Evolutionary conservation across 35 echinoderm and acorn worm species (phyloP).

Genomic region (Ptychodera flava): DNA sequence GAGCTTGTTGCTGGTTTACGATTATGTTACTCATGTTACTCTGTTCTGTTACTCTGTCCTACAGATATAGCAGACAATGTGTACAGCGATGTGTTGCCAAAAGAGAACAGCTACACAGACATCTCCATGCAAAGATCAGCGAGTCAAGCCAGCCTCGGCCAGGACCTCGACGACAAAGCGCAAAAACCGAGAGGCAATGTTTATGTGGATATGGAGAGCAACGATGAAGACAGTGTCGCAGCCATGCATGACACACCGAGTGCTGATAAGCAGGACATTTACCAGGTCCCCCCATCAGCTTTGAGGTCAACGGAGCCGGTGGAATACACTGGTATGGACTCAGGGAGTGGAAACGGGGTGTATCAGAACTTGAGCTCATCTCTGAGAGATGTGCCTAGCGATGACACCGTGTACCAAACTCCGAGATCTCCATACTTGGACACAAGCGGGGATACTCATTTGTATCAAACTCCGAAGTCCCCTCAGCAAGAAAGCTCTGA

Average conservation of each 20-base stretch:
- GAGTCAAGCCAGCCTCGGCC: too few species aligned
- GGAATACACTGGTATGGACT: too few species aligned
- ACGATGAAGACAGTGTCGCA: background rate
- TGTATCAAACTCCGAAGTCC: background rate
- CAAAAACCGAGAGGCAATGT: background rate
- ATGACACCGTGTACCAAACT: background rate
- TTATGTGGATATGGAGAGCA: background rate
- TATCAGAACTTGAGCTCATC: background rate
- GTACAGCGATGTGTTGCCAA: background rate
- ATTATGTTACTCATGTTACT: too few species aligned
- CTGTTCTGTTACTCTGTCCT: background rate
- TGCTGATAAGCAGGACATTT: too few species aligned
- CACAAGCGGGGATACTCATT: background rate
- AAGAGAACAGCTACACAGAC: background rate
- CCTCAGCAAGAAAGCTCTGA: too few species aligned
- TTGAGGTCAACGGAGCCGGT: too few species aligned
- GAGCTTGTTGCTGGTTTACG: too few species aligned
- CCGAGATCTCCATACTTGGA: background rate
- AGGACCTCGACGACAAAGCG: too few species aligned
- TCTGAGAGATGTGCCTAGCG: background rate
- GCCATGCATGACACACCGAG: too few species aligned
- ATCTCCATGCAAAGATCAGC: too few species aligned
- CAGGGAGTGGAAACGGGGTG: too few species aligned
- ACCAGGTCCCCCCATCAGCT: too few species aligned
- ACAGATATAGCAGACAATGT: background rate